phyloP scores from a whole-genome alignment of 2,888 invertebrate species.

The Drosophila limbata region DNA sequence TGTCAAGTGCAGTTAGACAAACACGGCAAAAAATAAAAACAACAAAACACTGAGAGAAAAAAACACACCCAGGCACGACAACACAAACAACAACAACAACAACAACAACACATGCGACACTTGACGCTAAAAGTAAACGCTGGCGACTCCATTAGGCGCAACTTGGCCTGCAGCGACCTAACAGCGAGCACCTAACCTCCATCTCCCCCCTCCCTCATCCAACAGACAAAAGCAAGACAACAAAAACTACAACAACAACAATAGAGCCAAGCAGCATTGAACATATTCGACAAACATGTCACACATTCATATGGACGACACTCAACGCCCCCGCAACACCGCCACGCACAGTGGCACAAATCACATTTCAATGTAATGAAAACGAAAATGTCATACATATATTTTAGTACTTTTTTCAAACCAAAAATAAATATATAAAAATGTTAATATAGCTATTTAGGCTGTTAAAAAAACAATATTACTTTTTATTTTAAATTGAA shows the following conservation, averaged over 20 bases:
- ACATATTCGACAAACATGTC: slow-evolving; percentile 82
- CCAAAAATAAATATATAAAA: too few species aligned
- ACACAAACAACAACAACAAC: slow-evolving; percentile 12
- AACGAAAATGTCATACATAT: neutral
- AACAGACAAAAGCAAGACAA: slow-evolving; percentile 35
- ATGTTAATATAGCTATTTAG: too few species aligned
- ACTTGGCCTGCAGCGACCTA: slow-evolving; percentile 63
- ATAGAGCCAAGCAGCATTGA: slow-evolving; percentile 69
- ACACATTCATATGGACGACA: slow-evolving; percentile 72
- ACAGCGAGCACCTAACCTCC: slow-evolving; percentile 56
- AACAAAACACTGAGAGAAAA: slow-evolving; percentile 9
- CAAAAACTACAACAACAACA: slow-evolving; percentile 39
- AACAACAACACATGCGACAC: slow-evolving; percentile 65
- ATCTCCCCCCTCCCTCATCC: slow-evolving; percentile 33
- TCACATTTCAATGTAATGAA: neutral
- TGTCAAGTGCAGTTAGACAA: slow-evolving; percentile 80
- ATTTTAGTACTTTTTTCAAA: too few species aligned
- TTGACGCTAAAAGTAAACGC: slow-evolving; percentile 80
- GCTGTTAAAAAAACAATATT: too few species aligned
- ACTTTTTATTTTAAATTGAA: neutral
- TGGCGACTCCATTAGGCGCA: slow-evolving; percentile 77
- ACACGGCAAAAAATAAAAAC: slow-evolving; percentile 55
- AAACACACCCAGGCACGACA: slow-evolving; percentile 24
- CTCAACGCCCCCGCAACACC: slow-evolving; percentile 31
- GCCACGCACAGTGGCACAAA: slow-evolving; percentile 56